These are phyloP conservation scores for Umimayanthus chanpuru DNA, from an alignment of 92 coral and sea anemone genomes.

Conservation along the genomic window DNA sequence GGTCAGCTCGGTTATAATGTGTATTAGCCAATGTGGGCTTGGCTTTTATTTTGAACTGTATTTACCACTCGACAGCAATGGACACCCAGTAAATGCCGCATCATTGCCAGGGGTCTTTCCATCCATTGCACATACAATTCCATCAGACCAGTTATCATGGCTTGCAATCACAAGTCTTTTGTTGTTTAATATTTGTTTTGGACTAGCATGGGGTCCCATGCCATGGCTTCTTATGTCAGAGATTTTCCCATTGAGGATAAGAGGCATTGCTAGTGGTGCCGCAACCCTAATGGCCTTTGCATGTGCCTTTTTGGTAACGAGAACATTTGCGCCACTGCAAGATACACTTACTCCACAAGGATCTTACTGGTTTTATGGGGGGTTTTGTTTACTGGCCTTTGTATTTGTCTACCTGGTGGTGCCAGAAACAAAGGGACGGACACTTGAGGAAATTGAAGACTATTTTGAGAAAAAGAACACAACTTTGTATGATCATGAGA, in stretches of 20 bases:
- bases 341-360: conserved; percentile 69
- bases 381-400: conserved; percentile 58
- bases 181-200: conserved; percentile 60
- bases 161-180: conserved; percentile 64
- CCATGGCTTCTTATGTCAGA: conserved; percentile 94
- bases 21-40: conserved; percentile 63
- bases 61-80: neutral
- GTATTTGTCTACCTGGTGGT: conserved; percentile 64
- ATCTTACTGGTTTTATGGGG: conserved; percentile 82
- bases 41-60: conserved; percentile 72
- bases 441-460: conserved; percentile 82
- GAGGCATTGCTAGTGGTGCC: conserved; percentile 80
- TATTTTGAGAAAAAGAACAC: conserved; percentile 52
- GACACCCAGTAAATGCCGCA: conserved; percentile 32
- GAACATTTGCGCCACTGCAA: conserved; percentile 63
- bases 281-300: conserved; percentile 70
- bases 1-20: conserved; percentile 66
- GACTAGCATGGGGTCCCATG: conserved; percentile 89
- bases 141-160: conserved; percentile 56
- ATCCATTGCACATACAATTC: conserved; percentile 27
- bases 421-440: conserved; percentile 89
- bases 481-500: neutral
- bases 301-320: conserved; percentile 66
- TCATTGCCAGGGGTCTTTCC: conserved; percentile 24
- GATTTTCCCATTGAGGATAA: conserved; percentile 75